phyloP scores from a whole-genome alignment of 1,140 invertebrate genomes.

The Globodera rostochiensis region DNA sequence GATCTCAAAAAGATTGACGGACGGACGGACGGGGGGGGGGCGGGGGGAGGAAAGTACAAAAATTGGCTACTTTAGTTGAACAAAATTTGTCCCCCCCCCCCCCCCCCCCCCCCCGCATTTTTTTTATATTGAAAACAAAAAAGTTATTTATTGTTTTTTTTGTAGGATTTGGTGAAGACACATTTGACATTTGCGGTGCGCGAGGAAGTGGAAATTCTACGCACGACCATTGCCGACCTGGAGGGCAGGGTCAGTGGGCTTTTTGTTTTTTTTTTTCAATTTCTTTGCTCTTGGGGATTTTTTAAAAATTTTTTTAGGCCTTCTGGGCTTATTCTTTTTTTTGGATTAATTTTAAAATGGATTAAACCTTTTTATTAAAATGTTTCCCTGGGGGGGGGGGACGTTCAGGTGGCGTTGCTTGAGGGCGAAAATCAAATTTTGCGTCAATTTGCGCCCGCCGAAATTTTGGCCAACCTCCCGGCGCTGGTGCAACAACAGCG shows the following conservation, averaged over 20 bases:
- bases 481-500: slow-evolving; percentile 20
- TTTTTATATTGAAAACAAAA: too few species aligned
- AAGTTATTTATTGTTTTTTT: neutral
- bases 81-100: too few species aligned
- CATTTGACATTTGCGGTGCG: slow-evolving; percentile 66
- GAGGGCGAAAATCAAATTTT: slow-evolving; percentile 58
- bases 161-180: slow-evolving; percentile 64
- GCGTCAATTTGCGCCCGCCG: slow-evolving; percentile 55
- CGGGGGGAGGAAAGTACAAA: too few species aligned
- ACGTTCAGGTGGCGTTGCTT: slow-evolving; percentile 47
- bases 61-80: too few species aligned
- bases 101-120: too few species aligned
- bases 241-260: slow-evolving; percentile 45
- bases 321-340: too few species aligned
- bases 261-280: too few species aligned
- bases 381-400: neutral
- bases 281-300: too few species aligned
- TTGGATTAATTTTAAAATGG: neutral
- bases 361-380: neutral
- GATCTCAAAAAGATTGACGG: too few species aligned
- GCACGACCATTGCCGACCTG: slow-evolving; percentile 54
- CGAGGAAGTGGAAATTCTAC: slow-evolving; percentile 62
- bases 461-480: slow-evolving; percentile 48
- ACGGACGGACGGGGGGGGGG: too few species aligned
- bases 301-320: too few species aligned